Evolutionary conservation across 2,797 vertebrate genomes (phyloP).

Genomic region (Molossus molossus): DNA sequence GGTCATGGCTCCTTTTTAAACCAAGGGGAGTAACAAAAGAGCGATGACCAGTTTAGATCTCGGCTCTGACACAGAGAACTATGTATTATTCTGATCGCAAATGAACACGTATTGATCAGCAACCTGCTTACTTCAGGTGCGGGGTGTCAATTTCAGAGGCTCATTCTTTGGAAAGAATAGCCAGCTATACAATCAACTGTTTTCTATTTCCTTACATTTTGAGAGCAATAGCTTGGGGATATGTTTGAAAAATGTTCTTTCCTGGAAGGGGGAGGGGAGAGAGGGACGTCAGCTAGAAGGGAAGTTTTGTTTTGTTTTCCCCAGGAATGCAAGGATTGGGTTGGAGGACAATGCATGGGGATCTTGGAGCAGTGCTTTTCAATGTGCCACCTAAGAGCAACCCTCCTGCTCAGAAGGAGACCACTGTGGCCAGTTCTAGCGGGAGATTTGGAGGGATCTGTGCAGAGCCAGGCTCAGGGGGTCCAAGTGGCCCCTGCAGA

Average conservation of each 20-base stretch:
- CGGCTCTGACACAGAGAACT: background rate
- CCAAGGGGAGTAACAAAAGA: background rate
- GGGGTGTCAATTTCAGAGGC: conserved; percentile 4
- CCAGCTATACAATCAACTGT: background rate
- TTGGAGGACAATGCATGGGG: background rate
- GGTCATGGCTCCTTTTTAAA: background rate
- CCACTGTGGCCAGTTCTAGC: background rate
- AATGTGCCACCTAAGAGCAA: fast-evolving
- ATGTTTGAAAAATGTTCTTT: conserved; percentile 26
- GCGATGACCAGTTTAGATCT: conserved; percentile 60
- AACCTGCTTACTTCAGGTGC: conserved; percentile 39
- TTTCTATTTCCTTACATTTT: conserved; percentile 6
- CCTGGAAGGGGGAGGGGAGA: background rate
- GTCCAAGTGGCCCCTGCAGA: background rate
- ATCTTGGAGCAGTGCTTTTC: background rate
- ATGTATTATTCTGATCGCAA: conserved; percentile 67
- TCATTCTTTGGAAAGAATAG: conserved; percentile 7
- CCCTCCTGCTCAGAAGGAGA: background rate
- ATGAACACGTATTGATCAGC: conserved; percentile 68
- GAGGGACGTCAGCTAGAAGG: background rate
- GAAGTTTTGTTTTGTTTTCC: background rate
- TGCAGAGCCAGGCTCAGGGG: background rate
- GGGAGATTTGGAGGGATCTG: too few species aligned
- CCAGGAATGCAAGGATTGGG: background rate
- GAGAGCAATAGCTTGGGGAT: background rate